These are phyloP conservation scores for Epistrophe grossulariae DNA, from an alignment of 2,888 invertebrate genomes.

Conservation along the genomic window DNA sequence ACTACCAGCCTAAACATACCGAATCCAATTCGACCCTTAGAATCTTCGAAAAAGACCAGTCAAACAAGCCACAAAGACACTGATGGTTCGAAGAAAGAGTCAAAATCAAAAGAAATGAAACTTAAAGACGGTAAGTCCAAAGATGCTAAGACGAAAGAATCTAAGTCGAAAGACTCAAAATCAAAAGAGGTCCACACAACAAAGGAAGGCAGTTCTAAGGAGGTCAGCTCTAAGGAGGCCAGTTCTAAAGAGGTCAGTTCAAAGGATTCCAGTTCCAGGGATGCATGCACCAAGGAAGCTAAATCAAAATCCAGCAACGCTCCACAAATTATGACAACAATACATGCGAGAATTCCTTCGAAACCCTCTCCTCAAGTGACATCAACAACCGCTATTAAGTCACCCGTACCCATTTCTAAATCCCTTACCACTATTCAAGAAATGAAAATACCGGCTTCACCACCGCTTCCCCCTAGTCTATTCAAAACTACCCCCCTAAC, in stretches of 20 bases:
- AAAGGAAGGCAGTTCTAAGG: slow-evolving; percentile 1
- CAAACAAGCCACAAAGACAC: slow-evolving; percentile 74
- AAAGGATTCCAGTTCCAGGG: neutral
- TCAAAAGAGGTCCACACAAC: neutral
- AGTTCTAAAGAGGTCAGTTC: neutral
- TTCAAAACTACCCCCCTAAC: slow-evolving; percentile 81
- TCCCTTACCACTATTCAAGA: slow-evolving; percentile 77
- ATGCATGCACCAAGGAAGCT: slow-evolving; percentile 24
- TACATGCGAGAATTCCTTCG: slow-evolving; percentile 42
- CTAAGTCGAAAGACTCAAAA: slow-evolving; percentile 32
- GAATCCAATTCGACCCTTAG: slow-evolving; percentile 79
- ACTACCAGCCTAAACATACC: slow-evolving; percentile 65
- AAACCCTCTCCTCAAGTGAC: slow-evolving; percentile 43
- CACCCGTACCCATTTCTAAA: slow-evolving; percentile 72
- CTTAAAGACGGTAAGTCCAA: slow-evolving; percentile 11
- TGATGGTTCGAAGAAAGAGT: slow-evolving; percentile 40
- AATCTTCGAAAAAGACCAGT: slow-evolving; percentile 79
- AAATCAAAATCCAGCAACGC: slow-evolving; percentile 35
- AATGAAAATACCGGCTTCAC: slow-evolving; percentile 80
- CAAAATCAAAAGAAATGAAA: slow-evolving; percentile 20
- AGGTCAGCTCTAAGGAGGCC: neutral
- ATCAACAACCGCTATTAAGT: slow-evolving; percentile 35
- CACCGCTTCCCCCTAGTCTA: slow-evolving; percentile 82
- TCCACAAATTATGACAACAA: slow-evolving; percentile 63
- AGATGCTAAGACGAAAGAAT: slow-evolving; percentile 20